phyloP scores from a whole-genome alignment of 1,140 invertebrate species.

The Trissolcus basalis region DNA sequence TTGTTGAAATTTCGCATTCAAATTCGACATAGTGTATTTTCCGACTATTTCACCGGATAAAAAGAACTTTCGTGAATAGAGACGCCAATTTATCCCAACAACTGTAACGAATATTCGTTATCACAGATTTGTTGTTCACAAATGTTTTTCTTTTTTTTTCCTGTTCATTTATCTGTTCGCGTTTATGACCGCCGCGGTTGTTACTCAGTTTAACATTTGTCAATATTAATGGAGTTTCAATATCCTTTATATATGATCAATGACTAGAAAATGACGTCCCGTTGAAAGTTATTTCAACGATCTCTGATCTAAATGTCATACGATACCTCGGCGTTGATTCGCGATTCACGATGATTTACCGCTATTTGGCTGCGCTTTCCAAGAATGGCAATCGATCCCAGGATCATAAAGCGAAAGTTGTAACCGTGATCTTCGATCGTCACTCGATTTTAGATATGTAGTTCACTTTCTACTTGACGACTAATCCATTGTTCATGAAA shows the following conservation, averaged over 20 bases:
- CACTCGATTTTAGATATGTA: conserved; percentile 36
- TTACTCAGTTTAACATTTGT: too few species aligned
- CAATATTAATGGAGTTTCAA: too few species aligned
- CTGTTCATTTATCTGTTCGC: too few species aligned
- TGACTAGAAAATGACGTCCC: conserved; percentile 20
- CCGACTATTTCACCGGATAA: too few species aligned
- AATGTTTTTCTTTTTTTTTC: too few species aligned
- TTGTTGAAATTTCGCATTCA: too few species aligned
- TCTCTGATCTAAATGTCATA: conserved; percentile 44
- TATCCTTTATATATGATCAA: conserved; percentile 17
- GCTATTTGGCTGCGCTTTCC: conserved; percentile 42
- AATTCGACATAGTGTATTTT: too few species aligned
- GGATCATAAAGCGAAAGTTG: conserved; percentile 50
- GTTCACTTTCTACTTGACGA: conserved; percentile 43
- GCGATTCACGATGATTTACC: conserved; percentile 47
- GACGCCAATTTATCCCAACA: too few species aligned
- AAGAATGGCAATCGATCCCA: conserved; percentile 25
- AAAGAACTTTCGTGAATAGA: too few species aligned
- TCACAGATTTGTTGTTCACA: too few species aligned
- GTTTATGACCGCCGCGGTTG: too few species aligned
- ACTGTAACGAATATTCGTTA: too few species aligned
- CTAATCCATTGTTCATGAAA: conserved; percentile 20
- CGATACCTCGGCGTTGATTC: conserved; percentile 36
- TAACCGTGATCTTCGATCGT: conserved; percentile 48
- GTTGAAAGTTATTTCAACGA: conserved; percentile 26